A percentile compares a stretch with the other conserved stretches of the same genome.
Evolutionary conservation across 1,140 invertebrate species (phyloP).

Genomic region (Ips nitidus): DNA sequence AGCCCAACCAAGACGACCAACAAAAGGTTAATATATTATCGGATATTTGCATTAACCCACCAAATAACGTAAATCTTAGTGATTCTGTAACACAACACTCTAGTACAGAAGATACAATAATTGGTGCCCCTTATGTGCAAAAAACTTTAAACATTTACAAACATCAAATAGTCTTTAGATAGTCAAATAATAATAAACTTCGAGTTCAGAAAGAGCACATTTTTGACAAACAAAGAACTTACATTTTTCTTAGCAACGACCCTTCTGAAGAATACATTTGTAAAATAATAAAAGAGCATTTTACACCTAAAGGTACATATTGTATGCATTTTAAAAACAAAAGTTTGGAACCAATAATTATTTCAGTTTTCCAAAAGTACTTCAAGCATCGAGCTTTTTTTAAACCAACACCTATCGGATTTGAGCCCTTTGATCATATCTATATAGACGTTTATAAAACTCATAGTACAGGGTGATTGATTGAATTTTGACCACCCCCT

Average conservation of each 20-base stretch:
- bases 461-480: too few relatives aligned
- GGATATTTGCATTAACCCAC: constrained; percentile 1
- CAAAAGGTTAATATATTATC: not conserved
- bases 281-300: constrained; percentile 8
- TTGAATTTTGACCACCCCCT: too few relatives aligned
- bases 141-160: too few relatives aligned
- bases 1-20: not conserved
- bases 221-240: constrained; percentile 10
- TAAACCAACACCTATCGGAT: too few relatives aligned
- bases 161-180: too few relatives aligned
- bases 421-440: too few relatives aligned
- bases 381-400: too few relatives aligned
- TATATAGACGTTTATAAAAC: too few relatives aligned
- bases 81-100: constrained; percentile 5
- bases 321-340: constrained; percentile 20
- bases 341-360: constrained; percentile 10
- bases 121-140: too few relatives aligned
- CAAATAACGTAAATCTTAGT: not conserved
- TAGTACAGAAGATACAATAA: constrained; percentile 6
- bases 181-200: too few relatives aligned
- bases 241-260: constrained; percentile 9
- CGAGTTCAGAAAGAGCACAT: constrained; percentile 2
- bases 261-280: not conserved
- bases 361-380: too few relatives aligned
- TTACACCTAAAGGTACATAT: constrained; percentile 12